A percentile compares a stretch with the other conserved stretches of the same genome.
Conservation (phyloP, 2,888 invertebrate species). For the Pseudeuparius sepicola region DNA sequence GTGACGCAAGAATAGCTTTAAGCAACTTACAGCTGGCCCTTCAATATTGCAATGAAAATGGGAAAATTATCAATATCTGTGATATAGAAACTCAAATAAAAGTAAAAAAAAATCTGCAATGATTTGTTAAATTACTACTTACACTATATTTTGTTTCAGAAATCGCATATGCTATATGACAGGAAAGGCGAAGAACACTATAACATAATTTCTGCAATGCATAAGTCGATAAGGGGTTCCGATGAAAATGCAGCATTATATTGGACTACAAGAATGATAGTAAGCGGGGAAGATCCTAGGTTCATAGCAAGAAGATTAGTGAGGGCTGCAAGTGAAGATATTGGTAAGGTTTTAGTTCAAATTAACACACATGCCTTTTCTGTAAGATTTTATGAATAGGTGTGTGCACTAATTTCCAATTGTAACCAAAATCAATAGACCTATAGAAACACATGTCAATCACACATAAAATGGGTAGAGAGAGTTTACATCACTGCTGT, state of each 20-base stretch:
- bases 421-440: no score
- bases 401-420: background rate
- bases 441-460: no score
- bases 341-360: constrained; percentile 49
- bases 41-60: constrained; percentile 41
- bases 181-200: constrained; percentile 74
- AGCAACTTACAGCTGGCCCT: constrained; percentile 65
- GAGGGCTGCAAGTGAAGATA: constrained; percentile 66
- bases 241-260: constrained; percentile 74
- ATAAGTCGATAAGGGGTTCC: constrained; percentile 72
- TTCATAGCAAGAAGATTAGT: constrained; percentile 68
- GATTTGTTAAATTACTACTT: background rate
- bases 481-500: no score
- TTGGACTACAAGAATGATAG: constrained; percentile 70
- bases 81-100: constrained; percentile 65
- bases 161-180: constrained; percentile 70
- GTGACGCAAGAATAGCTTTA: constrained; percentile 71
- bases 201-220: constrained; percentile 71
- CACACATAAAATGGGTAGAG: no score
- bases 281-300: constrained; percentile 70
- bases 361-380: no score
- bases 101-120: constrained; percentile 34
- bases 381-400: background rate
- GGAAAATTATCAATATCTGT: constrained; percentile 47
- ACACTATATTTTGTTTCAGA: constrained; percentile 37